Evolutionary conservation across 2,113 vertebrate species (phyloP), one percentile per base, ranked within the genome.

Genomic region (Leucosticte australis): DNA sequence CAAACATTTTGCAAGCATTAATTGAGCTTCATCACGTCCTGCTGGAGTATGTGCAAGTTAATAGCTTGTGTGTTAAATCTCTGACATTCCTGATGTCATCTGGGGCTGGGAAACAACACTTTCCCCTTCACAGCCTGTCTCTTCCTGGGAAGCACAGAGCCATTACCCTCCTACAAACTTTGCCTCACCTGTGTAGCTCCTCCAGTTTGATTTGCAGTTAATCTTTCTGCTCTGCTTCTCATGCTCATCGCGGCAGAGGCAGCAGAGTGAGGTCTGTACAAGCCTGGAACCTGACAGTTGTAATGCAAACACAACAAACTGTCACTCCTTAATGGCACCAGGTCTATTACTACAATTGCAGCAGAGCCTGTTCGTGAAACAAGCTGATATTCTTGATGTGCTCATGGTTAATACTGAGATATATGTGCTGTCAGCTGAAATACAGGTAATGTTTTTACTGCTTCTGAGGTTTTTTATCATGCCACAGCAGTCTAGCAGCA

Each of bases 281-380:
- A 31, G 56, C 19, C 87, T 30, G 63, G 27, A 59, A 20, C 46
- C n/a, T 77, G 93, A 64, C 81, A 89, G 78, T n/a, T 39, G 70
- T 63, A 85, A 85, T 90, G 94, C 85, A 94, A 95, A 69, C 79
- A 83, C 90, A 80, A 83, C 91, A 92, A 62, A 79, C 84, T 91
- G 89, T 93, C 95, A 90, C 79, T 86, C 81, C 90, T 44, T 85
- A 90, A 88, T 86, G 90, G 92, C 93, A 56, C 59, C 39, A 2
- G 67, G 18, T 62, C 91, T 86, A 60, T 88, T 95, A 47, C 90
- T 77, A 2, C 87, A 70, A 31, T 91, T 77, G 87, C 84, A 90
- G 63, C 67, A 70, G 50, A 74, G 63, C 71, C 87, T 93, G 63
- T 24, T 95, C 78, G 74, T 83, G 80, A 91, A 90, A 73, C 50